Percentiles rank a stretch among this genome's conserved stretches.
These are phyloP conservation scores for Apamea anceps DNA, from an alignment of 2,888 invertebrate genomes.

Conservation along the genomic window DNA sequence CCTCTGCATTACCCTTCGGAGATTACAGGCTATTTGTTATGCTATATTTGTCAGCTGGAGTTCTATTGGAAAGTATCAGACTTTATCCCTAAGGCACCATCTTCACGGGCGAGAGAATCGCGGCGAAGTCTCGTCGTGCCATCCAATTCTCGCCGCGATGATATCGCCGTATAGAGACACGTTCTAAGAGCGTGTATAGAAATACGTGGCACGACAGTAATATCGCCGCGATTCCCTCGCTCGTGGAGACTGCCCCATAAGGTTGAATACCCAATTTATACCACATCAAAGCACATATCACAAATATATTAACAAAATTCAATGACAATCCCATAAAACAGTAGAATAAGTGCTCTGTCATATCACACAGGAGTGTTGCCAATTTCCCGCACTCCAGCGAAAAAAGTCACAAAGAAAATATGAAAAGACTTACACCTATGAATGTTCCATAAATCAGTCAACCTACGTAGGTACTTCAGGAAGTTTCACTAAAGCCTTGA, in stretches of 20 bases:
- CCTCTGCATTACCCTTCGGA: not conserved
- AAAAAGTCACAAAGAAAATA: slow-evolving; percentile 31
- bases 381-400: slow-evolving; percentile 20
- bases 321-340: slow-evolving; percentile 10
- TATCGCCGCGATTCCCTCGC: too few relatives aligned
- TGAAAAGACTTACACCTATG: slow-evolving; percentile 18
- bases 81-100: not conserved
- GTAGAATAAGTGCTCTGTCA: slow-evolving; percentile 8
- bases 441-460: slow-evolving; percentile 42
- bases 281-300: not conserved
- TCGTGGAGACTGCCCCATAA: too few relatives aligned
- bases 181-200: too few relatives aligned
- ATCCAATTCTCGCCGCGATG: too few relatives aligned
- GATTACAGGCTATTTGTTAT: too few relatives aligned
- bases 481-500: slow-evolving; percentile 38
- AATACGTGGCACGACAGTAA: too few relatives aligned
- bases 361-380: slow-evolving; percentile 20
- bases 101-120: too few relatives aligned
- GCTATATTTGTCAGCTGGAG: too few relatives aligned
- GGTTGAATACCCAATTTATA: not conserved
- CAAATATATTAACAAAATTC: not conserved
- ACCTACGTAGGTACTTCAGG: slow-evolving; percentile 53
- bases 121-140: too few relatives aligned
- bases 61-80: too few relatives aligned
- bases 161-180: too few relatives aligned